Evolutionary conservation across 2,797 vertebrate species (phyloP).

Genomic region (Alfaro cultratus): DNA sequence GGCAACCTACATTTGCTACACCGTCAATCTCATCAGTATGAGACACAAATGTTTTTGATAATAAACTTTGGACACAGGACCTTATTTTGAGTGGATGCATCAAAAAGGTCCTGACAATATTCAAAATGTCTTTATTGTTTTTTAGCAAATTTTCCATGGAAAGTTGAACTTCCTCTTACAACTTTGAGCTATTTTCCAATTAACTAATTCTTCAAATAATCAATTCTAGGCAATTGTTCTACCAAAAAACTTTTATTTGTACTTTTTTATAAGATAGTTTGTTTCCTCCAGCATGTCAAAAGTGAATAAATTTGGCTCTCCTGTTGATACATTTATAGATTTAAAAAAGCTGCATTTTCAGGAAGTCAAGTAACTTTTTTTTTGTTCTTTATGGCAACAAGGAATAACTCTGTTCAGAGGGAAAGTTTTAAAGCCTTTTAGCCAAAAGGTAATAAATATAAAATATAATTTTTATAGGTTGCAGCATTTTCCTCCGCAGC

Average conservation of each 20-base stretch:
- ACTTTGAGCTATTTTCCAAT: no score
- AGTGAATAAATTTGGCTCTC: no score
- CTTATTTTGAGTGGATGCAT: background rate
- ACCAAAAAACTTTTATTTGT: no score
- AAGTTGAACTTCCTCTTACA: no score
- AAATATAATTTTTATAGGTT: background rate
- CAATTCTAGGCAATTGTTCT: no score
- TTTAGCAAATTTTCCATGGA: no score
- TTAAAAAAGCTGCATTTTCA: no score
- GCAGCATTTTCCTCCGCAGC: background rate
- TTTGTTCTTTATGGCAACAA: background rate
- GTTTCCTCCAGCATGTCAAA: no score
- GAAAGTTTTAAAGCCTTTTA: background rate
- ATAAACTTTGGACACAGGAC: background rate
- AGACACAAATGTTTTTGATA: background rate
- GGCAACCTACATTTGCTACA: background rate
- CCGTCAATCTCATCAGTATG: background rate
- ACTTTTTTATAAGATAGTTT: no score
- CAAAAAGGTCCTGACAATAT: background rate
- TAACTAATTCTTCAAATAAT: no score
- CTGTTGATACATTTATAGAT: no score
- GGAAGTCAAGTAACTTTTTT: no score
- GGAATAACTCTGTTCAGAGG: background rate
- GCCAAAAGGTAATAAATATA: background rate
- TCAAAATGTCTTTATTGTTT: background rate